Evolutionary conservation across 2,888 invertebrate genomes (phyloP), one percentile per base, ranked within the genome.

Genomic region (Orchesella flavescens): DNA sequence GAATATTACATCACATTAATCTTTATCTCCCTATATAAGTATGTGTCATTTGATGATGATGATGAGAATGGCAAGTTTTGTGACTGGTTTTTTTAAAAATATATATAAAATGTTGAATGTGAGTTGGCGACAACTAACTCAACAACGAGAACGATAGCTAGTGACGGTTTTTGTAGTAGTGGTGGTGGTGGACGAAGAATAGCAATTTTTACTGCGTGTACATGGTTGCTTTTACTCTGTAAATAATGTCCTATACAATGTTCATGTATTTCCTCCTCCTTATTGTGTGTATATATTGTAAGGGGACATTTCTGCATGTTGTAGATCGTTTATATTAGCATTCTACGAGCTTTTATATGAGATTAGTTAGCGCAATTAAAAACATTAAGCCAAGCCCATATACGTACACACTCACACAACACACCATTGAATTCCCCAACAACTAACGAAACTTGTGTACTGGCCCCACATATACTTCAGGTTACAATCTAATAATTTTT

Each of bases 311-410:
- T 7, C 66, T 66, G 23, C 66, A 66, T 13, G 66, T 44, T 66
- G 66, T 63, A 63, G 66, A 68, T 76, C 66, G 43, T 65, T 77
- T 69, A 77, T 69, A 69, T 68, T 71, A 69, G 71, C 69, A 68
- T 69, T 77, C 23, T 77, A 69, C 61, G 23, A 57, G 44, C 71
- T 78, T 61, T 63, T 63, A 69, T 78, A 69, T 44, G 69, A 71
- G 78, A 78, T 78, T 78, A 78, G 49, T 63, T 78, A 44, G 78
- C 63, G 71, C 71, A 78, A 71, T 78, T 78, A 78, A 77, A 78
- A 71, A 53, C 78, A 78, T 78, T 78, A 69, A 61, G 69, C 61
- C 71, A 71, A 71, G 78, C 69, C 61, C 71, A 78, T 59, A 68
- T 65, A 61, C 57, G 46, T 73, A n/a, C 65, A 53, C 65, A 23